Conservation (phyloP, 2,797 vertebrate genomes). For the Potorous gilbertii region DNA sequence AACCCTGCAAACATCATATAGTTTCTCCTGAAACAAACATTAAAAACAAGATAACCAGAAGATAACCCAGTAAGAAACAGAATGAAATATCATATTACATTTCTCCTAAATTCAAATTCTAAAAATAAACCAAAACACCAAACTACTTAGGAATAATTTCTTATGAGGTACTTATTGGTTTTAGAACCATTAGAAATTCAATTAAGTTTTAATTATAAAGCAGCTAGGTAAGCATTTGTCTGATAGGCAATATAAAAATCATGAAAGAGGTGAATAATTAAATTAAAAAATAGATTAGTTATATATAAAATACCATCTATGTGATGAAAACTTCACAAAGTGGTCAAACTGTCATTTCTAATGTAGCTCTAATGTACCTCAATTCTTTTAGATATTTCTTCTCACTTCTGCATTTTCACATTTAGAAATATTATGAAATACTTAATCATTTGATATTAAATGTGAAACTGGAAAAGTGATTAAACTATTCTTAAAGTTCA, state of each 20-base stretch:
- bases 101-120: conserved; percentile 34
- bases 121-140: neutral
- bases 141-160: conserved; percentile 22
- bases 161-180: conserved; percentile 27
- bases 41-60: neutral
- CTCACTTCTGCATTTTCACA: conserved; percentile 30
- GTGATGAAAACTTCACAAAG: neutral
- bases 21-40: neutral
- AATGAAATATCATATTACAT: neutral
- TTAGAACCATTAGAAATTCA: conserved; percentile 50
- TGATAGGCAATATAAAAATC: conserved; percentile 53
- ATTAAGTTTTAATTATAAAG: conserved; percentile 67
- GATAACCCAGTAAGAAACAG: conserved; percentile 12
- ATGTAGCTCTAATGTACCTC: neutral
- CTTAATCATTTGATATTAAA: neutral
- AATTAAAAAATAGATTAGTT: conserved; percentile 65
- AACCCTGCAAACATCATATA: neutral
- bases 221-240: conserved; percentile 44
- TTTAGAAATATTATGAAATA: neutral
- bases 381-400: conserved; percentile 18
- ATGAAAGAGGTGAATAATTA: conserved; percentile 41
- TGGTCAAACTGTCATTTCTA: conserved; percentile 28
- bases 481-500: conserved; percentile 40
- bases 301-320: conserved; percentile 22
- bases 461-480: neutral